Evolutionary conservation across 1,140 invertebrate species (phyloP), one percentile per base, ranked within the genome.

Genomic region (Apis cerana): DNA sequence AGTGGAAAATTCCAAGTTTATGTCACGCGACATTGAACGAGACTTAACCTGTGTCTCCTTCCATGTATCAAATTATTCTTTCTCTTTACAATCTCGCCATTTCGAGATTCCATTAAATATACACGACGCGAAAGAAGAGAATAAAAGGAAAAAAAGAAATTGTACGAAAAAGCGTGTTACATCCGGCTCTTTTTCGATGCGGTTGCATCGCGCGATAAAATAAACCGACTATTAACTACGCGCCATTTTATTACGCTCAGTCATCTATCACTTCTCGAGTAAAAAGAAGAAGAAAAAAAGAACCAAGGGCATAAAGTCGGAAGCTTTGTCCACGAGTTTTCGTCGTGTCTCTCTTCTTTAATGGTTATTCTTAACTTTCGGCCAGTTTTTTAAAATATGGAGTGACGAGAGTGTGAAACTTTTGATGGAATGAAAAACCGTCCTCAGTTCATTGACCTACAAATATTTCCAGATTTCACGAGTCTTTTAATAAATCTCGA

Each of bases 241-340:
- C 19, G 21, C 33, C 52, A 19, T 75, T 80, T 75, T 50, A 74
- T 65, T 56, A 15, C 33, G 23, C 61, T 7, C 15, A 13, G 27
- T 62, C 70, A 75, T 75, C 61, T 61, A 80, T 75, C 79, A 80
- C 65, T 65, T 17, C 64, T 9, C 23, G n/a, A 27, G n/a, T 43
- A 2, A 43, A 43, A 43, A 43, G 7, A 21, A 27, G 27, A 27
- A 27, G 1, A 33, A 21, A 12, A 17, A 21, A 2, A 50, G 17
- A 33, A 48, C 1, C 27, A 13, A 7, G 48, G 21, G 48, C 72
- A n/a, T 27, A 48, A 64, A 48, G 67, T 43, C 67, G 0, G 12
- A 11, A n/a, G n/a, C n/a, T 50, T 15, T 27, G 61, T 58, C 33
- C 50, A 48, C 19, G 0, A 1, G 21, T 56, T 43, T 80, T 65